These are phyloP conservation scores for Neolamprologus cancellatus DNA, from an alignment of 2,113 vertebrate genomes.

Conservation along the genomic window DNA sequence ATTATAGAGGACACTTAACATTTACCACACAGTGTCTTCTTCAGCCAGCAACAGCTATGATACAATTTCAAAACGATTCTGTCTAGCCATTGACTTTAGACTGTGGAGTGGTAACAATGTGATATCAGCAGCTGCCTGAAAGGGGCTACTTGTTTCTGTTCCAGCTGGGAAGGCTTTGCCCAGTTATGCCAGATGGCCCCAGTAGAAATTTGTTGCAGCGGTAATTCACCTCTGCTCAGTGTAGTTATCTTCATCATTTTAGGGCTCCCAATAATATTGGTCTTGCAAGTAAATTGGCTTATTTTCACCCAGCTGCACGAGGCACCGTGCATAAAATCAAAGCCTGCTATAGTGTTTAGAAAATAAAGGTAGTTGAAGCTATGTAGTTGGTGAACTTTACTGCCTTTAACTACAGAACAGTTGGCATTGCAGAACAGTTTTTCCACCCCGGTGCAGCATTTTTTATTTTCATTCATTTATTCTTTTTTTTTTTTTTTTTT, in stretches of 20 bases:
- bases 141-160: background rate
- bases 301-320: background rate
- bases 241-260: background rate
- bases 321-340: background rate
- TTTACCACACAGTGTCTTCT: background rate
- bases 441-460: background rate
- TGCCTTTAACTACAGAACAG: background rate
- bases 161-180: background rate
- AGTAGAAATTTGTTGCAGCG: background rate
- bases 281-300: background rate
- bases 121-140: background rate
- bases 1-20: background rate
- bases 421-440: background rate
- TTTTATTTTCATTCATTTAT: background rate
- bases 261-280: background rate
- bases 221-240: background rate
- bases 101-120: background rate
- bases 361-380: background rate
- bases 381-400: background rate
- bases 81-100: background rate
- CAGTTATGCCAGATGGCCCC: background rate
- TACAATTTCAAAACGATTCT: background rate
- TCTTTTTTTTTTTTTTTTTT: fast-evolving
- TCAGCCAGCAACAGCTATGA: background rate
- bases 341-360: background rate